Base-by-base conservation (phyloP, 2,888 invertebrate species). In the Barypeithes pellucidus region DNA sequence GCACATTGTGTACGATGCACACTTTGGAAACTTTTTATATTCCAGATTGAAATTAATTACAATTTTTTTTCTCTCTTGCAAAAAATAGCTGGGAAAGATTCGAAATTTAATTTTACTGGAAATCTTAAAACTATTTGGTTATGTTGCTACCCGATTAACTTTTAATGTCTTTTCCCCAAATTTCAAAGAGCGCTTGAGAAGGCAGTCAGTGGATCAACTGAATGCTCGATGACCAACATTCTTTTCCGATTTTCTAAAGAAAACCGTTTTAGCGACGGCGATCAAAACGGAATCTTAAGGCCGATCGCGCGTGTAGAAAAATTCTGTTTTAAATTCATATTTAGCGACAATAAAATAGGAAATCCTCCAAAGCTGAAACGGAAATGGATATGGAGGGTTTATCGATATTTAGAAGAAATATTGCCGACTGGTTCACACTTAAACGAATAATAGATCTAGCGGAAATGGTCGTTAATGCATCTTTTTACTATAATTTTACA, bases 371-470 rank as follows among this genome's bases (percentile, higher is more conserved):
- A 63, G 52, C 69, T 63, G 41, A 20, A 29, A 50, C 33, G 52
- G 69, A 70, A 63, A 70, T 70, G 33, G 63, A 65, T 50, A 65
- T 65, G 63, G 47, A 47, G 50, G 57, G 69, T 70, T 70, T 70
- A 70, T 70, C 69, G 69, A 70, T 63, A 57, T 70, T 70, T 70
- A 70, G 57, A 63, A 70, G 63, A 70, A 63, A 63, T 70, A 70
- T 70, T 62, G 69, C 69, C 29, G 24, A 24, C 54, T 70, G 63
- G 63, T 47, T 70, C 52, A 61, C 59, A 52, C 41, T 61, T 60
- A 68, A 45, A 61, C 47, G 61, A 50, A 60, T 61, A 50, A 61
- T 68, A 47, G 60, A 61, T 68, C 61, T 39, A 20, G 14, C 52
- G 52, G 29, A 39, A 66, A 52, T 66, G 52, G 16, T 52, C 36